These are phyloP conservation scores for Phasianus colchicus DNA, from an alignment of 2,113 vertebrate genomes.

Conservation along the genomic window DNA sequence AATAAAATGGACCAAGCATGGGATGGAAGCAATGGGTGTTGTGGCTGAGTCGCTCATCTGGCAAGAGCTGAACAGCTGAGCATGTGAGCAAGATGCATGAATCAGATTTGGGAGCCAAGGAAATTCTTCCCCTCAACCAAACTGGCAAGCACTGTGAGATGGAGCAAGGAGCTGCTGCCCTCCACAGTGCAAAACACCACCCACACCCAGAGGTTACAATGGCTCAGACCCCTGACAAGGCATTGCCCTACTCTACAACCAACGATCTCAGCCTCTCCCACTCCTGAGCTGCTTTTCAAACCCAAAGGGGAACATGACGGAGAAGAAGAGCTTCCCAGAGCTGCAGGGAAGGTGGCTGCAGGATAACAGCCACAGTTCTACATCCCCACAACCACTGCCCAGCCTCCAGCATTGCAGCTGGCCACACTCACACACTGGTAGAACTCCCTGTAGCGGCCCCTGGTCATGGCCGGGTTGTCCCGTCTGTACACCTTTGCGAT, in stretches of 20 bases:
- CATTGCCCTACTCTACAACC: rapidly evolving
- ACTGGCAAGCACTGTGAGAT: background rate
- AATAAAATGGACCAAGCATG: rapidly evolving
- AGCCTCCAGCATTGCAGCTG: background rate
- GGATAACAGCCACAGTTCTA: background rate
- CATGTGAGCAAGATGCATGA: too few species aligned
- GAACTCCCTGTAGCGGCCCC: constrained; percentile 94
- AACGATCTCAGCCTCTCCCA: rapidly evolving
- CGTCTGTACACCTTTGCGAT: constrained; percentile 94
- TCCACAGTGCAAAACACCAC: background rate
- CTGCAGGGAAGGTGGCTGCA: background rate
- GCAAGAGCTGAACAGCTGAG: too few species aligned
- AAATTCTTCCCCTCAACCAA: background rate
- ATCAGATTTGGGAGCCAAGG: background rate
- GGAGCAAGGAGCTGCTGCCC: background rate
- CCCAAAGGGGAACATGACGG: rapidly evolving
- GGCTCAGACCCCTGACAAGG: background rate
- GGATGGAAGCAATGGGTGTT: rapidly evolving
- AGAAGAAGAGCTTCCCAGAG: background rate
- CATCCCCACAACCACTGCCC: rapidly evolving
- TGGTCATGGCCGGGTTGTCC: constrained; percentile 89
- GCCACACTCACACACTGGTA: constrained; percentile 90
- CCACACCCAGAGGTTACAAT: background rate
- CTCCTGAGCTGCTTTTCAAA: background rate
- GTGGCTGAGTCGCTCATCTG: rapidly evolving